A percentile compares a stretch with the other conserved stretches of the same genome.
phyloP scores from a whole-genome alignment of 2,888 invertebrate genomes.

The Tribolium freemani region DNA sequence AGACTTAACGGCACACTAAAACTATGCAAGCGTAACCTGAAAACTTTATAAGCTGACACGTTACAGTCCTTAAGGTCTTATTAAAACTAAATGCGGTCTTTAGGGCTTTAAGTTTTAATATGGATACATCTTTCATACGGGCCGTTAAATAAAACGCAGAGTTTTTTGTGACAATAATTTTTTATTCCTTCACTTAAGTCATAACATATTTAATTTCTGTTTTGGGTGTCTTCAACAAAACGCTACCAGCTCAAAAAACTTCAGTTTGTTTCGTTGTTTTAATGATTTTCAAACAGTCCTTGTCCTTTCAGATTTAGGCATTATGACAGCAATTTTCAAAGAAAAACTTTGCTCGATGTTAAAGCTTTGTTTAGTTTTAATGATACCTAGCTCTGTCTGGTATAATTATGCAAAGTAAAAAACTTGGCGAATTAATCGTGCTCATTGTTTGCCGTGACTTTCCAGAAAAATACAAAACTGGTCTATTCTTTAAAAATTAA shows the following conservation, averaged over 20 bases:
- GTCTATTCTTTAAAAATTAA: constrained; percentile 1
- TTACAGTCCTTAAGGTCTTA: constrained; percentile 1
- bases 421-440: no score
- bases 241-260: no score
- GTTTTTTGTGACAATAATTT: no score
- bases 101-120: neutral
- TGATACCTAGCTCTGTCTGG: no score
- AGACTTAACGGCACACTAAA: constrained; percentile 6
- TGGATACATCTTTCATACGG: neutral
- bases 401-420: no score
- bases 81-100: neutral
- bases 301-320: neutral
- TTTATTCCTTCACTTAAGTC: no score
- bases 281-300: no score
- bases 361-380: no score
- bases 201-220: no score
- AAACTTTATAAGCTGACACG: constrained; percentile 20
- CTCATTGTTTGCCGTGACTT: no score
- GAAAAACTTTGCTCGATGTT: neutral
- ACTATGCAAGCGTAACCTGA: constrained; percentile 13
- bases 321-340: neutral
- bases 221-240: no score
- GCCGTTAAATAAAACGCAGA: neutral
- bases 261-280: no score
- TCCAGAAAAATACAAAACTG: neutral